phyloP scores from a whole-genome alignment of 2,113 vertebrate species.

The Dendrocopos noguchii region DNA sequence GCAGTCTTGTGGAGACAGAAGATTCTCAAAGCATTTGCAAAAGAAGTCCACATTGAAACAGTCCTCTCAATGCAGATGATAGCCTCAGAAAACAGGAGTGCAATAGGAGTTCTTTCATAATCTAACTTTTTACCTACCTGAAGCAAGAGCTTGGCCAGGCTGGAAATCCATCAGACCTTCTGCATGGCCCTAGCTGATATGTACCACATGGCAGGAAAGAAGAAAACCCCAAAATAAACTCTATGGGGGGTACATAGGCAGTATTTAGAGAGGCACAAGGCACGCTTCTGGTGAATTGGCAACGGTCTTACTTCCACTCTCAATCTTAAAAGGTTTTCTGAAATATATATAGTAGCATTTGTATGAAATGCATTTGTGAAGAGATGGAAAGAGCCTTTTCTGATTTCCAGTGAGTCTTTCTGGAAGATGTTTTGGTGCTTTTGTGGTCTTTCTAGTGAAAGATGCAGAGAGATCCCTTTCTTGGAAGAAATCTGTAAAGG shows the following conservation, averaged over 20 bases:
- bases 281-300: neutral
- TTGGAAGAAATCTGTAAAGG: neutral
- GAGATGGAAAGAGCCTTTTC: neutral
- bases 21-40: neutral
- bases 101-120: neutral
- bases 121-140: neutral
- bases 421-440: neutral
- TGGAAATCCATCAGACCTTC: neutral
- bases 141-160: neutral
- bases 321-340: neutral
- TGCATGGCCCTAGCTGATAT: neutral
- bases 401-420: neutral
- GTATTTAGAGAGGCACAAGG: neutral
- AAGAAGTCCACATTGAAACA: neutral
- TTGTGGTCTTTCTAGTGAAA: neutral
- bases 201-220: neutral
- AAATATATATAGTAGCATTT: neutral
- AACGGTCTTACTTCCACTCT: neutral
- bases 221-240: neutral
- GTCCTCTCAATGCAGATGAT: neutral
- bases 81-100: neutral
- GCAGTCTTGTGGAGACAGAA: rapidly evolving
- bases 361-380: neutral
- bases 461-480: neutral
- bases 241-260: neutral